Evolutionary conservation across 2,888 invertebrate species (phyloP).

Genomic region (Ernsta delagoae): DNA sequence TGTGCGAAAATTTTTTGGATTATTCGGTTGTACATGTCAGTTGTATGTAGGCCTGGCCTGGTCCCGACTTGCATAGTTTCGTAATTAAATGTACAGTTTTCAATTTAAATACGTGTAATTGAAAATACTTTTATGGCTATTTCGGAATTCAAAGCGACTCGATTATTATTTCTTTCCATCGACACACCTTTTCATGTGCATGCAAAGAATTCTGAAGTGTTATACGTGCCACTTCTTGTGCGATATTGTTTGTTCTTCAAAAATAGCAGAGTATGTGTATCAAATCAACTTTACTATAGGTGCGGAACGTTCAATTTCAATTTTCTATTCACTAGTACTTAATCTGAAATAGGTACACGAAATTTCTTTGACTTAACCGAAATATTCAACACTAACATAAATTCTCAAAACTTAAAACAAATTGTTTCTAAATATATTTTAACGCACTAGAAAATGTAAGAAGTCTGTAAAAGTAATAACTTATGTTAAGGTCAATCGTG

Average conservation of each 20-base stretch:
- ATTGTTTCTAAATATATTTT: too few species aligned
- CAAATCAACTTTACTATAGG: too few species aligned
- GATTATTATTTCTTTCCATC: conserved; percentile 13
- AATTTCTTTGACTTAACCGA: too few species aligned
- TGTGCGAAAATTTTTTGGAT: conserved; percentile 67
- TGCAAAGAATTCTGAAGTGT: conserved; percentile 16
- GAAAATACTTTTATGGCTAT: conserved; percentile 43
- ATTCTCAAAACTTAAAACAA: too few species aligned
- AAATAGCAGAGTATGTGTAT: not conserved
- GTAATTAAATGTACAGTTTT: conserved; percentile 57
- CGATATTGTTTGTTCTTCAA: not conserved
- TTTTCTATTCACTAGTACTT: too few species aligned
- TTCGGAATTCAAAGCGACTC: conserved; percentile 17
- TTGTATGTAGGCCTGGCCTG: conserved; percentile 56
- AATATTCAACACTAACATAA: too few species aligned
- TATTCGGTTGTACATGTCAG: conserved; percentile 54
- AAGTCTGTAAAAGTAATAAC: too few species aligned
- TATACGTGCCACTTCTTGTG: conserved; percentile 11
- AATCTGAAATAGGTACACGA: too few species aligned
- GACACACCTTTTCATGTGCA: conserved; percentile 10
- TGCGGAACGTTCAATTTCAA: too few species aligned
- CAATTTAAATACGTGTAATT: conserved; percentile 49
- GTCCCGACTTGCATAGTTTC: conserved; percentile 47
- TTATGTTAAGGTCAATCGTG: too few species aligned
- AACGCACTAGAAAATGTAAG: too few species aligned